Base-by-base conservation (phyloP, 2,888 invertebrate genomes). In the Drosophila kambysellisi region DNA sequence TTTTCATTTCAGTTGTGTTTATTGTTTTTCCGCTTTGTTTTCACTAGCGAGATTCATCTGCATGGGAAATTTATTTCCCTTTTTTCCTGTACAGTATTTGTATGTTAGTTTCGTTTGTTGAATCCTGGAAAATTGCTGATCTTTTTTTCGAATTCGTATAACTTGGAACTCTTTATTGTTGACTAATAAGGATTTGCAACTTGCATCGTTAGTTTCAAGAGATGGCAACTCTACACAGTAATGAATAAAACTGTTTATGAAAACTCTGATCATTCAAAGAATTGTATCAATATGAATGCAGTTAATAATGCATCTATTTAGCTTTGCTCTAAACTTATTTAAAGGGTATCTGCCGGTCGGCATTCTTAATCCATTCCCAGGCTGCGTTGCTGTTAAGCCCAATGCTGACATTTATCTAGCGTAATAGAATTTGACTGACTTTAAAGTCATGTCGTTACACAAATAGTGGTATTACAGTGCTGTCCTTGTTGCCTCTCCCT, bases 351-450 rank as follows among this genome's bases (percentile, higher is more conserved):
- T 37, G 33, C 11, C 0, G 11, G 39, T 53, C 43, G 43, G 8
- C 8, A 15, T 20, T 25, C 39, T 33, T n/a, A n/a, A 9, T 17
- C 6, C 9, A 48, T 15, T 29, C 12, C 11, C 9, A 4, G 11
- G 25, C n/a, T 4, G 17, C 20, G 8, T 12, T 30, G n/a, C 25
- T 20, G 62, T 37, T 37, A 32, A 59, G 59, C 32, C 30, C 51
- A 33, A 25, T 33, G 65, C 65, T 64, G 32, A 53, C 66, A 54
- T 74, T 50, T 74, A 33, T 74, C 56, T 48, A 29, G 52, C 70
- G 33, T 57, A 58, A 62, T 62, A 43, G 52, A 70, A 48, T 60
- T 76, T 65, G 74, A 60, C 51, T 76, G 59, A 58, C 43, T 48
- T 75, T 60, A 41, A 56, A 51, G 43, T 54, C 46, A 43, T 59